Evolutionary conservation across 1,140 invertebrate genomes (phyloP), one percentile per base, ranked within the genome.

Genomic region (Scaptomyza pallida): DNA sequence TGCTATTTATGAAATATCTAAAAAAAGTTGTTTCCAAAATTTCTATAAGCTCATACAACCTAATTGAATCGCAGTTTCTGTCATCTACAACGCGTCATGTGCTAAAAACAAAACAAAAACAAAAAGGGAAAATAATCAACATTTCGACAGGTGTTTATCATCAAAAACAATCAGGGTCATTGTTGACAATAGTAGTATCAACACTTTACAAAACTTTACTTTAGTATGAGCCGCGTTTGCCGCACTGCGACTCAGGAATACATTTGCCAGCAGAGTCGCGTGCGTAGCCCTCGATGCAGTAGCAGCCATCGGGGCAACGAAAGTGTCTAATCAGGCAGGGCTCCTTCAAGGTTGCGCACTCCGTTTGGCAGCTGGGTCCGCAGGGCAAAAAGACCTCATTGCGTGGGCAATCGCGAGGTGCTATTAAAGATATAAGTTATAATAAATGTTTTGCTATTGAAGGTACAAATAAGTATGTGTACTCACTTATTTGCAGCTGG

Each of bases 291-390:
- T 91, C 57, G 8, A 82, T 83, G 67, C 93, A 93, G 56, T 93
- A 94, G 64, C 93, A 94, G 45, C 72, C 91, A 44, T 91, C 78
- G 13, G 92, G 93, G 47, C 93, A 93, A 10, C 85, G 75, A 0
- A 93, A 89, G 57, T 93, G 92, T 0, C 77, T 23, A 5, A 93
- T 92, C 0, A 92, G 83, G 44, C 93, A 93, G 17, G 91, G 90
- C 74, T 91, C 12, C 0, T 77, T 76, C 6, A 93, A 54, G 12
- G 91, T 93, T 10, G 75, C 77, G 55, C 93, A 93, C 15, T 91
- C 91, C 21, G 92, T 93, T 64, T 93, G 93, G 72, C 93, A 94
- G n/a, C 88, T 91, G 54, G 90, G 78, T 4, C 93, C 93, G 54
- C 93, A 93, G 0, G 79, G 57, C 44, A 83, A 92, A 52, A 85